Evolutionary conservation across 1,140 invertebrate species (phyloP), one percentile per base, ranked within the genome.

Genomic region (Homalodisca vitripennis): DNA sequence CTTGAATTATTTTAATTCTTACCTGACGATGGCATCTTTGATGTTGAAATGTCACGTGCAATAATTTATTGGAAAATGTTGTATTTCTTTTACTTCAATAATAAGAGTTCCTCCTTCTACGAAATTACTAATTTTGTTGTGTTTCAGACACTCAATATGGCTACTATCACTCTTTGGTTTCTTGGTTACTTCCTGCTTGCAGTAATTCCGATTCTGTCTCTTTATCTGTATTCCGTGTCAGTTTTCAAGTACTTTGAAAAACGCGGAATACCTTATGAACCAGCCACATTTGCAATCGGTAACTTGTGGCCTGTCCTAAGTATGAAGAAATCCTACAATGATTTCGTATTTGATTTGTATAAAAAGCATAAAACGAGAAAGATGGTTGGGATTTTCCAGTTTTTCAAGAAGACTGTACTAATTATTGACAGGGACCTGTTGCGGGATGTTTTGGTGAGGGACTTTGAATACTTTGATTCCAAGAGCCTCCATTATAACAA

Each of bases 391-490:
- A 60, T 60, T 41, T 68, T 32, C 51, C 26, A 30, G 3, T 68
- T 68, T 34, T 68, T 26, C 12, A 32, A 55, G 41, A 29, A 22
- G 27, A 20, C 29, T 17, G 27, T 66, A 14, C 2, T 66, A n/a
- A 57, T 68, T 1, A 60, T 26, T 27, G 68, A 82, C 73, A 78
- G 77, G 41, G 80, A 80, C 72, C 68, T 85, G 20, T 75, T 82
- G 1, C 81, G 80, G 57, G 74, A 78, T 27, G 81, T 87, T 41
- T 73, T 86, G 32, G 74, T 83, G 12, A 83, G 80, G 24, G 84
- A 86, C 73, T 86, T 87, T 71, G 74, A 79, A n/a, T 75, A 78
- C 71, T 87, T 87, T 70, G 74, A 80, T 64, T 80, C 82, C 70
- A 75, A 79, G 13, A 80, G 80, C 73, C 76, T 82, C 53, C 81